Conservation (phyloP, 2,888 invertebrate genomes). For the Stenoptilia bipunctidactyla region DNA sequence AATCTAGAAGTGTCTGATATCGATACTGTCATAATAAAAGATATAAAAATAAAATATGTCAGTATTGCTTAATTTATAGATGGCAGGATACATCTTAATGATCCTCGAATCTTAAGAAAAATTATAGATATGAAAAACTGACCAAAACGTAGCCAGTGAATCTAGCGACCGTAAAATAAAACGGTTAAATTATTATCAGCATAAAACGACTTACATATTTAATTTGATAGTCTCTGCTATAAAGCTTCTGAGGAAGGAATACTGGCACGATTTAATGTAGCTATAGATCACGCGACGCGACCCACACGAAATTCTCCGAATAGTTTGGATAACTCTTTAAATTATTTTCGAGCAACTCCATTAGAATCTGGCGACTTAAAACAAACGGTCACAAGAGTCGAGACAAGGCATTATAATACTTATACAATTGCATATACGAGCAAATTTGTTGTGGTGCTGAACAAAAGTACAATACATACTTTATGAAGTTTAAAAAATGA, state of each 20-base stretch:
- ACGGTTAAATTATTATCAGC: constrained; percentile 40
- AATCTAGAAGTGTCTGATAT: constrained; percentile 17
- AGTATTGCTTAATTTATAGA: too few species aligned
- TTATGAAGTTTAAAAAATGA: too few species aligned
- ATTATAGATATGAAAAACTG: too few species aligned
- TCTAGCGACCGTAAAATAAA: constrained; percentile 44
- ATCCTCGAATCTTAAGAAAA: too few species aligned
- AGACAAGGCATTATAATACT: too few species aligned
- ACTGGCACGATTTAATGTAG: constrained; percentile 30
- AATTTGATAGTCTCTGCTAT: constrained; percentile 43
- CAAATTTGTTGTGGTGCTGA: too few species aligned
- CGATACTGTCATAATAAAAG: too few species aligned
- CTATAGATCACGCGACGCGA: constrained; percentile 25
- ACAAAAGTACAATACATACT: too few species aligned
- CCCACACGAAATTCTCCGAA: constrained; percentile 20
- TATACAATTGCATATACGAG: too few species aligned
- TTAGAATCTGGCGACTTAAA: too few species aligned
- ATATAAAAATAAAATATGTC: too few species aligned
- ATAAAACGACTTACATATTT: constrained; percentile 48
- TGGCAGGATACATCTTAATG: too few species aligned
- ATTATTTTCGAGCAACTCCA: constrained; percentile 1
- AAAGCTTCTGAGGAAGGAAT: constrained; percentile 50
- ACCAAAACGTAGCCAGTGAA: constrained; percentile 29
- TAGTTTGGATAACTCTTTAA: constrained; percentile 15
- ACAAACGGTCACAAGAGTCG: not conserved